A percentile compares a stretch with the other conserved stretches of the same genome.
phyloP scores from a whole-genome alignment of 2,888 invertebrate species.

The Leuctra nigra region DNA sequence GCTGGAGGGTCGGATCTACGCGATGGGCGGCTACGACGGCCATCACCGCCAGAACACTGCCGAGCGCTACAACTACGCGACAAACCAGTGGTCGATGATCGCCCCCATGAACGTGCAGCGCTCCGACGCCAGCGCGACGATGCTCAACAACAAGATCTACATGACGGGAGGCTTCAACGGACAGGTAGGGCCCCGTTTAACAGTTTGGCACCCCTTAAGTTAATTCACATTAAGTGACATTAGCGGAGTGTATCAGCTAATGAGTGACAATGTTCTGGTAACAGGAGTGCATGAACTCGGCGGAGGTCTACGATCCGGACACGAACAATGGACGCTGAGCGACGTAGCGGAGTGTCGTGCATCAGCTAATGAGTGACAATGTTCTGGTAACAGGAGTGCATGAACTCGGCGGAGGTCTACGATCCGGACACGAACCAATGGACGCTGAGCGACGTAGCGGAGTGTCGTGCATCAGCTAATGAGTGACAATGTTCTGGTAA shows the following conservation, averaged over 20 bases:
- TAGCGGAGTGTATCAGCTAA: too few relatives aligned
- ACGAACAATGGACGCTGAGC: constrained; percentile 72
- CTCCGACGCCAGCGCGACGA: constrained; percentile 88
- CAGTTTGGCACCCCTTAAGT: too few relatives aligned
- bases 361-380: too few relatives aligned
- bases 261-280: too few relatives aligned
- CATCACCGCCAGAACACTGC: constrained; percentile 80
- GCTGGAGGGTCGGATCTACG: constrained; percentile 69
- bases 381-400: constrained; percentile 78
- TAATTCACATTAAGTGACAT: too few relatives aligned
- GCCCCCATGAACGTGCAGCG: constrained; percentile 83
- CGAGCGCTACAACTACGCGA: constrained; percentile 74
- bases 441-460: constrained; percentile 79
- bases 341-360: constrained; percentile 87
- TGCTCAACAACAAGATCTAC: constrained; percentile 68
- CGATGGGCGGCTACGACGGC: constrained; percentile 85
- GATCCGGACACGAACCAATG: constrained; percentile 74
- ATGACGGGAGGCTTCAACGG: constrained; percentile 89
- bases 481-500: too few relatives aligned
- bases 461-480: constrained; percentile 83
- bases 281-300: constrained; percentile 79
- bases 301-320: constrained; percentile 71
- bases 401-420: constrained; percentile 77
- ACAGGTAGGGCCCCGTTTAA: constrained; percentile 53
- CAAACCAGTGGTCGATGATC: constrained; percentile 84